phyloP scores from a whole-genome alignment of 2,797 vertebrate species.

The Erethizon dorsatum region DNA sequence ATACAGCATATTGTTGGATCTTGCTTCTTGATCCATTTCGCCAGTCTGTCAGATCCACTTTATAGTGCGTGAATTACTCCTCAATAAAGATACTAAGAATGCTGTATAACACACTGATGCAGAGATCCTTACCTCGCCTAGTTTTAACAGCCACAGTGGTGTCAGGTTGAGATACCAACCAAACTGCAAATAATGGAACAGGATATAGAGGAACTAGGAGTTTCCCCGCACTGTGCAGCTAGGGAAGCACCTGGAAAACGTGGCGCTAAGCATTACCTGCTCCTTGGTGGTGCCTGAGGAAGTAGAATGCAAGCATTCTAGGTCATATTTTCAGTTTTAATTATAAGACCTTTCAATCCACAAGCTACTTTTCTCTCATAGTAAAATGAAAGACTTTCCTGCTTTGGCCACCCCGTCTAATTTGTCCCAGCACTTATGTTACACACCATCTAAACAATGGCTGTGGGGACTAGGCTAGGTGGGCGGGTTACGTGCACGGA shows the following conservation, averaged over 20 bases:
- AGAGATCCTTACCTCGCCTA: background rate
- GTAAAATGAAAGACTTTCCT: background rate
- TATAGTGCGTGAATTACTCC: background rate
- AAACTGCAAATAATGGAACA: background rate
- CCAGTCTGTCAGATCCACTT: too few relatives aligned
- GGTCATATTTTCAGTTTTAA: conserved; percentile 23
- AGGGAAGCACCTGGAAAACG: background rate
- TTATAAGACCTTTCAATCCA: background rate
- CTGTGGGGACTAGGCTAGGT: background rate
- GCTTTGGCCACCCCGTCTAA: background rate
- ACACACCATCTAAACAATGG: background rate
- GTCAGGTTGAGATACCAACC: background rate
- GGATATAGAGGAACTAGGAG: background rate
- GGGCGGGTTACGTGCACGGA: background rate
- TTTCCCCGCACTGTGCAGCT: background rate
- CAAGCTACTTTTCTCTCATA: background rate
- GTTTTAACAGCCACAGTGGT: background rate
- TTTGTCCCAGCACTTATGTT: background rate
- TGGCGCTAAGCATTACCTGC: background rate
- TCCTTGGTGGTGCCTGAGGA: background rate
- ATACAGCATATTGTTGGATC: too few relatives aligned
- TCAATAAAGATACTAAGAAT: background rate
- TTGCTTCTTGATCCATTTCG: too few relatives aligned
- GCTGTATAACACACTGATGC: background rate
- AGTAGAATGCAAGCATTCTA: background rate